Percentiles rank a stretch among this genome's conserved stretches.
Evolutionary conservation across 1,140 invertebrate species (phyloP).

Genomic region (Augochlora pura): DNA sequence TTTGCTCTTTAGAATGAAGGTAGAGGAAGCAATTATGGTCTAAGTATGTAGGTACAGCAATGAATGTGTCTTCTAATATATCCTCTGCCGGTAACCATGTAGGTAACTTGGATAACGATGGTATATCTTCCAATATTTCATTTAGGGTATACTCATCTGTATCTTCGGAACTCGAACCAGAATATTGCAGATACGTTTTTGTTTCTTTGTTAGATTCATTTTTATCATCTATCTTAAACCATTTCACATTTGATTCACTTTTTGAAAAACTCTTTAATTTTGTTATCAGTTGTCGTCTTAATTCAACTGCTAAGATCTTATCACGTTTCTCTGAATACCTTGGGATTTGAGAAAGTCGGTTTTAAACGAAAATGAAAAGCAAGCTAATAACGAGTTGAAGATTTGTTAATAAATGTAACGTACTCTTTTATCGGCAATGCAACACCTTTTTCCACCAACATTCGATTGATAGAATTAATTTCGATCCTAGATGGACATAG

Average conservation of each 20-base stretch:
- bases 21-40: conserved; percentile 82
- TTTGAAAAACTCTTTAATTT: not conserved
- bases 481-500: conserved; percentile 79
- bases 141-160: not conserved
- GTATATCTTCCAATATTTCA: not conserved
- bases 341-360: too few species aligned
- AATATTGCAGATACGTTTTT: not conserved
- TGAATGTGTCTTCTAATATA: conserved; percentile 76
- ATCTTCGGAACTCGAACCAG: not conserved
- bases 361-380: not conserved
- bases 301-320: conserved; percentile 65
- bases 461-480: conserved; percentile 80
- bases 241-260: conserved; percentile 16
- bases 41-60: conserved; percentile 81
- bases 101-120: not conserved
- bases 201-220: not conserved
- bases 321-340: conserved; percentile 39
- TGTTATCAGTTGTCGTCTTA: conserved; percentile 61
- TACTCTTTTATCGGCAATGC: conserved; percentile 80
- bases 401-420: conserved; percentile 4
- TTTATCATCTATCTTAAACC: not conserved
- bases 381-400: not conserved
- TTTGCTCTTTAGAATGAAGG: conserved; percentile 71
- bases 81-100: conserved; percentile 73
- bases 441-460: conserved; percentile 81